Evolutionary conservation across 1,140 invertebrate species (phyloP).

Genomic region (Limonius californicus): DNA sequence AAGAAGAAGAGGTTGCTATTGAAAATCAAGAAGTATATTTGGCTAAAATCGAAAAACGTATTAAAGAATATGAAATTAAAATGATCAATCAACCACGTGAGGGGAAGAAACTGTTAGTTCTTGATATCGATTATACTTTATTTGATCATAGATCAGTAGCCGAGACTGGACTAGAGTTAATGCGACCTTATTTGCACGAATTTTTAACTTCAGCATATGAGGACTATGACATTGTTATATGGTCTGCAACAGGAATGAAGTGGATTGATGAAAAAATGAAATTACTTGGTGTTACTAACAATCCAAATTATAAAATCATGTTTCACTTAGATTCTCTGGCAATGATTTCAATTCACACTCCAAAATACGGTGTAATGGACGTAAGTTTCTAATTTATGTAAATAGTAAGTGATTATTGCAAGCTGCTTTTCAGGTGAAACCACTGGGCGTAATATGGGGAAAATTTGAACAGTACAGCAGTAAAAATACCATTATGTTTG

Average conservation of each 20-base stretch:
- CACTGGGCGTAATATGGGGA: constrained; percentile 95
- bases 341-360: constrained; percentile 91
- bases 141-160: constrained; percentile 93
- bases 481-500: constrained; percentile 97
- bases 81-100: constrained; percentile 76
- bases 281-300: constrained; percentile 76
- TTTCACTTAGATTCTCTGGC: constrained; percentile 88
- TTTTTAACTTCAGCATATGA: constrained; percentile 90
- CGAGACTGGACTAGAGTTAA: constrained; percentile 83
- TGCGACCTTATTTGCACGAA: constrained; percentile 93
- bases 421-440: constrained; percentile 74
- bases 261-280: constrained; percentile 99
- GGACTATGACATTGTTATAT: constrained; percentile 84
- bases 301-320: constrained; percentile 87
- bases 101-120: constrained; percentile 85
- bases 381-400: constrained; percentile 54
- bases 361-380: constrained; percentile 84
- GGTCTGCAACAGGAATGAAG: constrained; percentile 97
- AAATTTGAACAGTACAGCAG: constrained; percentile 83
- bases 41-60: constrained; percentile 75
- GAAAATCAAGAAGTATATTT: constrained; percentile 68
- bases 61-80: constrained; percentile 83
- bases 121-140: constrained; percentile 96
- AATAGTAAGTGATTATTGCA: neutral
- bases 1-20: constrained; percentile 82